A percentile compares a stretch with the other conserved stretches of the same genome.
These are phyloP conservation scores for Tenebrio molitor DNA, from an alignment of 1,140 invertebrate genomes.

Conservation along the genomic window DNA sequence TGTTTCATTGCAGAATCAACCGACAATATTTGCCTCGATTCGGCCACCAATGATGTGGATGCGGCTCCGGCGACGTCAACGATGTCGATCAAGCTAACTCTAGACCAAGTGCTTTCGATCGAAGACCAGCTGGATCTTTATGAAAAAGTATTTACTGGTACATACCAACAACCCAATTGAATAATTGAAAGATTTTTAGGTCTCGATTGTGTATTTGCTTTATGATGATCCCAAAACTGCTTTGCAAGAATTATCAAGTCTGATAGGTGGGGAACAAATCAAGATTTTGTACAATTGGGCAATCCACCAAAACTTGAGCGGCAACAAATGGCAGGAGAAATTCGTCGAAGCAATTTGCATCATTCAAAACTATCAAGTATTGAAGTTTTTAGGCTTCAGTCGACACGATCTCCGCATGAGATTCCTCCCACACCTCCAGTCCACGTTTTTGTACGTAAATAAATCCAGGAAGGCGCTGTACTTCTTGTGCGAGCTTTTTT, in stretches of 20 bases:
- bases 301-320: constrained; percentile 4
- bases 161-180: background rate
- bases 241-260: constrained; percentile 42
- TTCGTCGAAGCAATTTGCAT: constrained; percentile 59
- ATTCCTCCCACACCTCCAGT: constrained; percentile 51
- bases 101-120: constrained; percentile 41
- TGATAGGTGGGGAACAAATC: constrained; percentile 29
- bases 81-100: constrained; percentile 11
- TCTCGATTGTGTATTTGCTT: constrained; percentile 57
- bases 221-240: constrained; percentile 50
- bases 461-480: constrained; percentile 55
- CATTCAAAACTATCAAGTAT: constrained; percentile 58
- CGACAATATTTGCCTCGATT: constrained; percentile 6
- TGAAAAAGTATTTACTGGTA: constrained; percentile 49
- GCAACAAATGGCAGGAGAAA: constrained; percentile 53
- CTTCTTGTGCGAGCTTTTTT: constrained; percentile 56
- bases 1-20: background rate
- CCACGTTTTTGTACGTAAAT: constrained; percentile 46
- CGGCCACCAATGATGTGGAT: constrained; percentile 1
- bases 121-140: constrained; percentile 49
- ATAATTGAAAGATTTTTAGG: constrained; percentile 50
- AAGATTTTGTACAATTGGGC: constrained; percentile 52
- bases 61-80: background rate
- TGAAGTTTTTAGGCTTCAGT: constrained; percentile 55
- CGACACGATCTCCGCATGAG: constrained; percentile 47